phyloP scores from a whole-genome alignment of 2,797 vertebrate genomes.

The Periophthalmus magnuspinnatus region DNA sequence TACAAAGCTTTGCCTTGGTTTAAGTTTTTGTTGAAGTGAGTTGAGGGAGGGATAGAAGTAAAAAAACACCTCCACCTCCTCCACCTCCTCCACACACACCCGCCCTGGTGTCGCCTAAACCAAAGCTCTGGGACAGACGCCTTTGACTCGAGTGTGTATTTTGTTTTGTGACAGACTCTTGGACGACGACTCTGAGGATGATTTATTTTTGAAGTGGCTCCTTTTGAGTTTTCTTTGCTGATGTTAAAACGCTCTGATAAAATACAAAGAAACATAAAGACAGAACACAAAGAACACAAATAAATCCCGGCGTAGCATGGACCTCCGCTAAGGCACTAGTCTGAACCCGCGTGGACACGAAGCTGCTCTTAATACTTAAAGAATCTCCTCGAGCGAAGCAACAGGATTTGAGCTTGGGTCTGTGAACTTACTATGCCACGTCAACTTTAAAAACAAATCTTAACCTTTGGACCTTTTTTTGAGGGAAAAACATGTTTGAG shows the following conservation, averaged over 20 bases:
- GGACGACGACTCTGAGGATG: neutral
- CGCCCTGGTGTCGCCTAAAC: conserved; percentile 58
- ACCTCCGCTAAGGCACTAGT: neutral
- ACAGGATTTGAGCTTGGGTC: no score
- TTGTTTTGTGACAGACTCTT: conserved; percentile 17
- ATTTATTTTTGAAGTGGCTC: conserved; percentile 35
- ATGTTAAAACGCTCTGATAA: neutral
- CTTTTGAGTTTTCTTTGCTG: conserved; percentile 24
- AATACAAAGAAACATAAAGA: neutral
- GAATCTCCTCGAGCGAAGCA: neutral
- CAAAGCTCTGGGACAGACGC: conserved; percentile 46
- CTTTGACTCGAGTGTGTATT: conserved; percentile 49
- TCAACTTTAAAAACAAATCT: no score
- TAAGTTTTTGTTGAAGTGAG: conserved; percentile 23
- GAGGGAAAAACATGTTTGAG: neutral
- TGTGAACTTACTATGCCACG: no score
- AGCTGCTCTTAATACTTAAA: neutral
- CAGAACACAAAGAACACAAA: neutral
- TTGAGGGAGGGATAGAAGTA: conserved; percentile 35
- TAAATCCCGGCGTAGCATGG: neutral
- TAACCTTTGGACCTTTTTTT: no score
- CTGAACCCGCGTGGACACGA: neutral
- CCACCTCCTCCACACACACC: no score
- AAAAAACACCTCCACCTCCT: conserved; percentile 48
- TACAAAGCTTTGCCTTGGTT: neutral